Percentiles rank a stretch among this genome's conserved stretches.
phyloP scores from a whole-genome alignment of 1,140 invertebrate species.

The Drosophila pseudoobscura region DNA sequence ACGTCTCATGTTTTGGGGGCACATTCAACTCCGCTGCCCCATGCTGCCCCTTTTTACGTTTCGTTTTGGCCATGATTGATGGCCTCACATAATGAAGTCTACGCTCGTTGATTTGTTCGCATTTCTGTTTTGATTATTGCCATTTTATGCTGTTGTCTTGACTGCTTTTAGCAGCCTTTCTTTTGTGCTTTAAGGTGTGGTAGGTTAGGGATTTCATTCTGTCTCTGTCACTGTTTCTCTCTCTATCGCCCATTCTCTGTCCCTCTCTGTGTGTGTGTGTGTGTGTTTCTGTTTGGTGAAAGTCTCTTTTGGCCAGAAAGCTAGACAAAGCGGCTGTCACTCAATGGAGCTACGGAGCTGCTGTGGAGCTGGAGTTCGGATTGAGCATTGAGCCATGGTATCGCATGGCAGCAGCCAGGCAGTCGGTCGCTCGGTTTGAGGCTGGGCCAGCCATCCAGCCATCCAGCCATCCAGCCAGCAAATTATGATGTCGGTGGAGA shows the following conservation, averaged over 20 bases:
- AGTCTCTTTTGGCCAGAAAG: slow-evolving; percentile 41
- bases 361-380: slow-evolving; percentile 13
- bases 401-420: slow-evolving; percentile 34
- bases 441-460: slow-evolving; percentile 25
- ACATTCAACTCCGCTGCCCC: slow-evolving; percentile 57
- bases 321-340: slow-evolving; percentile 53
- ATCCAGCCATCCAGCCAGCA: slow-evolving; percentile 8
- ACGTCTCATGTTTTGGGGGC: slow-evolving; percentile 41
- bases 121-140: slow-evolving; percentile 76
- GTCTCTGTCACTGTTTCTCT: slow-evolving; percentile 11
- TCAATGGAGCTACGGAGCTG: slow-evolving; percentile 17
- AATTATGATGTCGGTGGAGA: slow-evolving; percentile 45
- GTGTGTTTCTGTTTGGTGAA: slow-evolving; percentile 33
- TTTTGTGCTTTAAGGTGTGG: slow-evolving; percentile 60
- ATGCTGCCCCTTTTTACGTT: slow-evolving; percentile 9
- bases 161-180: slow-evolving; percentile 45
- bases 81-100: slow-evolving; percentile 68
- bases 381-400: slow-evolving; percentile 38
- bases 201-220: slow-evolving; percentile 68
- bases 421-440: slow-evolving; percentile 17
- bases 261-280: neutral
- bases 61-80: slow-evolving; percentile 76
- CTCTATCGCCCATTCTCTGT: neutral
- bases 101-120: slow-evolving; percentile 66
- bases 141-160: slow-evolving; percentile 61